Evolutionary conservation across 2,113 vertebrate genomes (phyloP), one percentile per base, ranked within the genome.

Genomic region (Trichomycterus rosablanca): DNA sequence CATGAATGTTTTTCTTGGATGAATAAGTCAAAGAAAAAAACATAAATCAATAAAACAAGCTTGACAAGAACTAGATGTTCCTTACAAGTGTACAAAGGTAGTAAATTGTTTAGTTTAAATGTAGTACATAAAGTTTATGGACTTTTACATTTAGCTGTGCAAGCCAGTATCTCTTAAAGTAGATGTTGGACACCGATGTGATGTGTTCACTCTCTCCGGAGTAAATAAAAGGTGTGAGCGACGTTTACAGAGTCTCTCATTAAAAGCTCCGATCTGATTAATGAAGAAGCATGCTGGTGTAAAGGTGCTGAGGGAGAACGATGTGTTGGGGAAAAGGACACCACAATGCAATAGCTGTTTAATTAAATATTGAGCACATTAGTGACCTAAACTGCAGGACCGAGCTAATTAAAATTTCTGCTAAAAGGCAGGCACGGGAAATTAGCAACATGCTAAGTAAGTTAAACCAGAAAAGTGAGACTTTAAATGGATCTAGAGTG

Each of bases 361-460:
- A 87, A 88, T 90, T 81, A 88, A 77, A 77, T 73, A 72, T 76
- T 75, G 76, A 83, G 83, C 84, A 57, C 68, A 77, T 78, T 74
- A 68, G 80, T 71, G 78, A 83, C 79, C 77, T 77, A 72, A 81
- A 79, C 80, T 64, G 75, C 71, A 73, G 18, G 73, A 72, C 68
- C 61, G 71, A 76, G 81, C 80, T 85, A 86, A 87, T 86, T 85
- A 85, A 83, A 80, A 75, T 76, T 51, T 75, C 70, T 73, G 70
- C 30, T 55, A 55, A 48, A 59, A 51, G 40, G 39, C 39, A 22
- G 24, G 20, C 1, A 9, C 9, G 4, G 16, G 40, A 58, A 32
- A n/a, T 58, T 40, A 1, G 35, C 19, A 55, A 55, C 52, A 40
- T 24, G 53, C 35, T 23, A 39, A 24, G 14, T 10, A 18, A 30